Evolutionary conservation across 1,140 invertebrate species (phyloP).

Genomic region (Hylyphantes graminicola): DNA sequence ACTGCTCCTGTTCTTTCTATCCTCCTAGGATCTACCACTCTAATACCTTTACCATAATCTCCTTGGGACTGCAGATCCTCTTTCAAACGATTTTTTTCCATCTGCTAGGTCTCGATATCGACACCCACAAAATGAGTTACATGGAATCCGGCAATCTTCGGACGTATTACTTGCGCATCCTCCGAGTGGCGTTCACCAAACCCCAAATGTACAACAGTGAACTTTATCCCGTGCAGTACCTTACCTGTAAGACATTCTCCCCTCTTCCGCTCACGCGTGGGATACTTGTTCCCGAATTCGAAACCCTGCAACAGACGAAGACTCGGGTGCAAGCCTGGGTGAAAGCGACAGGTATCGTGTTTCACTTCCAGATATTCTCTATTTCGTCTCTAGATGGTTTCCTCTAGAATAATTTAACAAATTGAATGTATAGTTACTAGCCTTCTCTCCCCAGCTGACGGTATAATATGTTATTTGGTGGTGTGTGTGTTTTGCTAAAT

Average conservation of each 20-base stretch:
- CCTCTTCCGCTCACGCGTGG: constrained; percentile 50
- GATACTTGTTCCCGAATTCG: constrained; percentile 53
- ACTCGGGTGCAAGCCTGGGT: constrained; percentile 55
- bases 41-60: too few relatives aligned
- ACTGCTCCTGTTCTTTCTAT: too few relatives aligned
- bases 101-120: constrained; percentile 30
- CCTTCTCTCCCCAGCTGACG: too few relatives aligned
- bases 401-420: too few relatives aligned
- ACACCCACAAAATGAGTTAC: constrained; percentile 62
- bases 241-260: constrained; percentile 60
- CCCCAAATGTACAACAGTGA: not conserved
- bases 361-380: too few relatives aligned
- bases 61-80: too few relatives aligned
- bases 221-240: not conserved
- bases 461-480: too few relatives aligned
- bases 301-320: constrained; percentile 45
- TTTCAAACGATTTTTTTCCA: too few relatives aligned
- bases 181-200: constrained; percentile 61
- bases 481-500: too few relatives aligned
- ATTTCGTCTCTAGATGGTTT: too few relatives aligned
- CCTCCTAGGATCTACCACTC: too few relatives aligned
- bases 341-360: constrained; percentile 53
- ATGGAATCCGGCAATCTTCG: constrained; percentile 61
- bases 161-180: constrained; percentile 62
- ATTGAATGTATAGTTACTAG: too few relatives aligned